Percentiles rank a stretch among this genome's conserved stretches.
Evolutionary conservation across 2,888 invertebrate species (phyloP).

Genomic region (Amphimallon solstitiale): DNA sequence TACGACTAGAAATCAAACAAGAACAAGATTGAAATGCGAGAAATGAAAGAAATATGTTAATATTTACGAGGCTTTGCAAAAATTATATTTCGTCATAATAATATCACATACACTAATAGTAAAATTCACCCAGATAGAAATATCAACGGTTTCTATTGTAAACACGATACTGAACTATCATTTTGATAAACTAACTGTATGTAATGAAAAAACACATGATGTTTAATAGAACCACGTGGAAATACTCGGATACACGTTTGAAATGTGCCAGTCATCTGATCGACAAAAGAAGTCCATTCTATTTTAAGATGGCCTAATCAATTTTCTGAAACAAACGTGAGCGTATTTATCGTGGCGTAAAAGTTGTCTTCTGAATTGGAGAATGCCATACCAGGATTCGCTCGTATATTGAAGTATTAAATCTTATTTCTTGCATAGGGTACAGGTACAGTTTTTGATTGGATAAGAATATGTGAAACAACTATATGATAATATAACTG

Average conservation of each 20-base stretch:
- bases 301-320: slow-evolving; percentile 33
- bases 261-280: slow-evolving; percentile 37
- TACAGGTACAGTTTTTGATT: too few relatives aligned
- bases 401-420: too few relatives aligned
- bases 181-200: slow-evolving; percentile 9
- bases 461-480: too few relatives aligned
- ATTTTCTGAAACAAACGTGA: slow-evolving; percentile 34
- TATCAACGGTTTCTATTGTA: slow-evolving; percentile 24
- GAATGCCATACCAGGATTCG: too few relatives aligned
- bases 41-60: too few relatives aligned
- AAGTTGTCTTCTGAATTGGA: neutral
- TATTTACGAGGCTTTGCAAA: too few relatives aligned
- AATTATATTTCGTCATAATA: too few relatives aligned
- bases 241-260: slow-evolving; percentile 27
- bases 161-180: neutral
- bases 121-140: neutral
- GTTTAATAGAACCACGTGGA: slow-evolving; percentile 17
- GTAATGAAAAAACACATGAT: slow-evolving; percentile 18
- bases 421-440: too few relatives aligned
- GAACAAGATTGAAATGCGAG: too few relatives aligned
- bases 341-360: slow-evolving; percentile 19
- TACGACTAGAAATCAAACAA: too few relatives aligned
- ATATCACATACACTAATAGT: too few relatives aligned
- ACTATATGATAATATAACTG: too few relatives aligned
- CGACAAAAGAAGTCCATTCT: slow-evolving; percentile 35